phyloP scores from a whole-genome alignment of 1,140 invertebrate species.

The Odontomachus brunneus region DNA sequence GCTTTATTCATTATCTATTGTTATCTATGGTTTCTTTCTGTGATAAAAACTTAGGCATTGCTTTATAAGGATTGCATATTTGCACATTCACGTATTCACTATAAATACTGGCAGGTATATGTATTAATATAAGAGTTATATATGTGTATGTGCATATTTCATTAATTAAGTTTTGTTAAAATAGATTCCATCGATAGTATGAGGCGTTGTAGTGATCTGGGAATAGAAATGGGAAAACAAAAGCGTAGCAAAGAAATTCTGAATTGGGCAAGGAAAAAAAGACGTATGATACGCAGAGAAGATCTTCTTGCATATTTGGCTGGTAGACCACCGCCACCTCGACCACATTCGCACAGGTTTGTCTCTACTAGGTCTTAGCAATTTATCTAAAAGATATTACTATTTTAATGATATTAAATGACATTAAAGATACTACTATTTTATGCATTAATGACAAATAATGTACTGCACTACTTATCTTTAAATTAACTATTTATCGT shows the following conservation, averaged over 20 bases:
- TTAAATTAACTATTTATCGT: no score
- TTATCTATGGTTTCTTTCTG: no score
- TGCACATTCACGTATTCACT: no score
- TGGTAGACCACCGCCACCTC: constrained; percentile 89
- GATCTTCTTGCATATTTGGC: constrained; percentile 92
- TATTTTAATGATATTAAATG: no score
- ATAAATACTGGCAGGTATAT: no score
- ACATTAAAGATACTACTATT: no score
- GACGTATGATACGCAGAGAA: constrained; percentile 90
- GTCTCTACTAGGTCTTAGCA: neutral
- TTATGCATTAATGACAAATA: neutral
- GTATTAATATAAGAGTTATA: neutral
- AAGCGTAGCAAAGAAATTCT: constrained; percentile 91
- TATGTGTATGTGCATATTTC: neutral
- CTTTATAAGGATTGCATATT: no score
- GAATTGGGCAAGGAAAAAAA: constrained; percentile 91
- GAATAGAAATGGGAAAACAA: constrained; percentile 90
- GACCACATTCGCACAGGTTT: constrained; percentile 84
- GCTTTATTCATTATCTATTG: no score
- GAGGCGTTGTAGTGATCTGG: constrained; percentile 89
- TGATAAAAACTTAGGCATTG: no score
- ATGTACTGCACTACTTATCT: neutral
- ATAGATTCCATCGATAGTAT: constrained; percentile 91
- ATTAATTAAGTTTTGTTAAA: constrained; percentile 48
- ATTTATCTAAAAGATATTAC: constrained; percentile 5